These are phyloP conservation scores for Armadillidium nasatum DNA, from an alignment of 1,140 invertebrate genomes.

Conservation along the genomic window DNA sequence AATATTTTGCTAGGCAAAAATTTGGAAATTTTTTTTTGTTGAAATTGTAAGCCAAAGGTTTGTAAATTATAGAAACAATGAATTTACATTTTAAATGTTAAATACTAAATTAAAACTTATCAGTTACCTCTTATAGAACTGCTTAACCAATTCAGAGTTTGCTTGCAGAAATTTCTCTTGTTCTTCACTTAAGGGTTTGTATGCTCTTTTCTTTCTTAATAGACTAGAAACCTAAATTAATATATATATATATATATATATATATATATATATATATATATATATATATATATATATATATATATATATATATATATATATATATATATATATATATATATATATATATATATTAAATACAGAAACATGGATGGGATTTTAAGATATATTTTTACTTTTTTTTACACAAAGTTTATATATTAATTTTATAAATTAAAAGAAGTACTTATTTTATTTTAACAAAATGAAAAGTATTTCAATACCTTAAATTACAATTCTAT, in stretches of 20 bases:
- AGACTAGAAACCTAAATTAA: neutral
- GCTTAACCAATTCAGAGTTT: conserved; percentile 1
- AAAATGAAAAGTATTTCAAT: no score
- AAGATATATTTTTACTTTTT: no score
- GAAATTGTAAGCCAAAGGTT: no score
- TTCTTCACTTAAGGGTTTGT: neutral
- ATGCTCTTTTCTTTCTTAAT: neutral
- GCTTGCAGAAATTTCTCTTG: neutral
- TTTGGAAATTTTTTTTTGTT: no score
- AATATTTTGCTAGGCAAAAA: no score
- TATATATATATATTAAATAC: conserved; percentile 7
- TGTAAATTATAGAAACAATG: no score
- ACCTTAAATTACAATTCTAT: no score
- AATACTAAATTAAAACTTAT: neutral
- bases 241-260: conserved; percentile 11
- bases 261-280: conserved; percentile 9
- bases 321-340: conserved; percentile 12
- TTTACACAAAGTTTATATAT: no score
- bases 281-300: conserved; percentile 8
- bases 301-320: neutral
- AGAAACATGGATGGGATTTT: no score
- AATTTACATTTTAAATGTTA: no score
- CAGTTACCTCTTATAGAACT: neutral
- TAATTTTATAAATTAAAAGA: no score
- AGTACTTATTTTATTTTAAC: no score